Evolutionary conservation across 1,140 invertebrate species (phyloP).

Genomic region (Dreissena polymorpha): DNA sequence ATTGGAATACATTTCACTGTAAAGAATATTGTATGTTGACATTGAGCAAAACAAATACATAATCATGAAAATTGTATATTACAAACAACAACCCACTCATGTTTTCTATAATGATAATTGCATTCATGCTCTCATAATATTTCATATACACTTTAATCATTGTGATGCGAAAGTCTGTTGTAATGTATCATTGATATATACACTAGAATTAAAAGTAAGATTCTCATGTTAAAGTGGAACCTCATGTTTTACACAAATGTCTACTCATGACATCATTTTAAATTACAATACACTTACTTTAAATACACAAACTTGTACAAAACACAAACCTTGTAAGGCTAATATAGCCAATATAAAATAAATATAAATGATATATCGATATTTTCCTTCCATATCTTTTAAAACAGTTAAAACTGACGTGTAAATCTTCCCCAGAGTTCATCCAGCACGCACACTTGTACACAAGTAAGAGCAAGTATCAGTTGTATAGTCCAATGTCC

Average conservation of each 20-base stretch:
- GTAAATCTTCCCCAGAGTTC: too few species aligned
- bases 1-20: neutral
- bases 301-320: neutral
- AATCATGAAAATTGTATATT: neutral
- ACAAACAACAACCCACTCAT: too few species aligned
- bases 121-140: too few species aligned
- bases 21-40: neutral
- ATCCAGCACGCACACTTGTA: neutral
- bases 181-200: too few species aligned
- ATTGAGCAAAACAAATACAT: neutral
- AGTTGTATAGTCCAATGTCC: constrained; percentile 44
- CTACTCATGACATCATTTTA: too few species aligned
- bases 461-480: neutral
- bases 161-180: too few species aligned
- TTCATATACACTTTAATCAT: too few species aligned
- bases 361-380: constrained; percentile 31
- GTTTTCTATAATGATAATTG: too few species aligned
- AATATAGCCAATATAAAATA: constrained; percentile 34
- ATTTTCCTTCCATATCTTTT: constrained; percentile 32
- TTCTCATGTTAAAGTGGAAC: too few species aligned
- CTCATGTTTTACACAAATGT: too few species aligned
- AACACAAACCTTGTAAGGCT: constrained; percentile 43
- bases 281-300: too few species aligned
- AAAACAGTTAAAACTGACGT: neutral
- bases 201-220: too few species aligned